phyloP scores from a whole-genome alignment of 2,797 vertebrate species.

The Gymnodraco acuticeps region DNA sequence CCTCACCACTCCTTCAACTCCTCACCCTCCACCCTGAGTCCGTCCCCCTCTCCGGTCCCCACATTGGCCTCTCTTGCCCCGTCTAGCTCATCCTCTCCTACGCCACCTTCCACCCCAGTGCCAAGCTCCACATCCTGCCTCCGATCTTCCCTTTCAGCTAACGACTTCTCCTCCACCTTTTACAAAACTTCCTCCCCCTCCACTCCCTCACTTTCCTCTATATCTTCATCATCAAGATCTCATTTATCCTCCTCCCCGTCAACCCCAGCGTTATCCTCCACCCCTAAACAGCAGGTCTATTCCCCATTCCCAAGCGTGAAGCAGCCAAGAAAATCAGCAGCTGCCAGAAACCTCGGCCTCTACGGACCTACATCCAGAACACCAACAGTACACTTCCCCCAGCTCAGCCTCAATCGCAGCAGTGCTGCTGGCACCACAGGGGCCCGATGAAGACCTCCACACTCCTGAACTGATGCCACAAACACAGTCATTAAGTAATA shows the following conservation, averaged over 20 bases:
- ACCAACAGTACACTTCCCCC: constrained; percentile 93
- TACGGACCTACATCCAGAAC: constrained; percentile 96
- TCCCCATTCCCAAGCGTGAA: constrained; percentile 96
- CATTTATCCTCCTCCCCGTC: constrained; percentile 61
- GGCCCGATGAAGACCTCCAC: constrained; percentile 76
- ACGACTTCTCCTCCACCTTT: constrained; percentile 35
- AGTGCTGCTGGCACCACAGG: constrained; percentile 84
- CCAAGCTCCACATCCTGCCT: constrained; percentile 20
- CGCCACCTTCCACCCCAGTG: constrained; percentile 37
- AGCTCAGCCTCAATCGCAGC: constrained; percentile 90
- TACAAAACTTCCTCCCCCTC: constrained; percentile 66
- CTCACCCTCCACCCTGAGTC: constrained; percentile 31
- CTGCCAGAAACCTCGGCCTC: constrained; percentile 94
- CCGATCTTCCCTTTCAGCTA: constrained; percentile 39
- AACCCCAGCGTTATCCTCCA: constrained; percentile 20
- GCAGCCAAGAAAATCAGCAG: constrained; percentile 91
- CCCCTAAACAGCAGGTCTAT: constrained; percentile 81
- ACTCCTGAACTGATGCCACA: constrained; percentile 2
- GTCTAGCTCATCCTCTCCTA: constrained; percentile 29
- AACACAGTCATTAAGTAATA: constrained; percentile 14
- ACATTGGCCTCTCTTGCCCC: neutral
- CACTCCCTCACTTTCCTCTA: constrained; percentile 63
- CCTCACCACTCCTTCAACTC: constrained; percentile 27
- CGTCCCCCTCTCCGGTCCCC: constrained; percentile 27
- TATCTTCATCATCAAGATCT: constrained; percentile 46